Conservation (phyloP, 2,113 vertebrate genomes). For the Corynorhinus townsendii region DNA sequence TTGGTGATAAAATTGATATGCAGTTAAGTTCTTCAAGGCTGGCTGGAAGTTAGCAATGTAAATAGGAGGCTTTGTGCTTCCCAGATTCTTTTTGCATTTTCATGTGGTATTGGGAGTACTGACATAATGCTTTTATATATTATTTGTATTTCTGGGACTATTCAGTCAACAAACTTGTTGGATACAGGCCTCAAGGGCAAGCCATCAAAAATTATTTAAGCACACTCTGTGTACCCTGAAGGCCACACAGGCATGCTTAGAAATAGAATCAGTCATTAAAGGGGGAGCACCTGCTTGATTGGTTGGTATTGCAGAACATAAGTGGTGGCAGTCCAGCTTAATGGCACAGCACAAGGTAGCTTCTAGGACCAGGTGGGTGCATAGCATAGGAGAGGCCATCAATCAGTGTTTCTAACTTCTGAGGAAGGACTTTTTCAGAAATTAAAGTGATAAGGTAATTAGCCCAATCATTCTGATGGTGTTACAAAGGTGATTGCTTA, state of each 20-base stretch:
- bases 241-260: background rate
- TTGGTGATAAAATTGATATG: background rate
- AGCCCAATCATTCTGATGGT: background rate
- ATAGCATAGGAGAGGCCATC: background rate
- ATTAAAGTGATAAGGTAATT: slow-evolving; percentile 18
- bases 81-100: background rate
- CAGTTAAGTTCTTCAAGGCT: background rate
- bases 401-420: background rate
- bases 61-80: background rate
- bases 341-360: background rate
- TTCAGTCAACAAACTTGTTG: background rate
- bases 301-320: background rate
- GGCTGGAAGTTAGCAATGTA: background rate
- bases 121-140: background rate
- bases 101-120: background rate
- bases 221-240: background rate
- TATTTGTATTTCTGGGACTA: slow-evolving; percentile 4
- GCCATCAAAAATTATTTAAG: background rate
- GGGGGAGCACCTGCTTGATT: background rate
- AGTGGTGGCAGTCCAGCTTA: background rate
- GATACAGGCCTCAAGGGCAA: background rate
- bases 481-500: background rate
- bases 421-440: background rate
- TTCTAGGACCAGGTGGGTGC: background rate
- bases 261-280: background rate